Conservation (phyloP, 2,888 invertebrate genomes). For the Cyaniris semiargus region DNA sequence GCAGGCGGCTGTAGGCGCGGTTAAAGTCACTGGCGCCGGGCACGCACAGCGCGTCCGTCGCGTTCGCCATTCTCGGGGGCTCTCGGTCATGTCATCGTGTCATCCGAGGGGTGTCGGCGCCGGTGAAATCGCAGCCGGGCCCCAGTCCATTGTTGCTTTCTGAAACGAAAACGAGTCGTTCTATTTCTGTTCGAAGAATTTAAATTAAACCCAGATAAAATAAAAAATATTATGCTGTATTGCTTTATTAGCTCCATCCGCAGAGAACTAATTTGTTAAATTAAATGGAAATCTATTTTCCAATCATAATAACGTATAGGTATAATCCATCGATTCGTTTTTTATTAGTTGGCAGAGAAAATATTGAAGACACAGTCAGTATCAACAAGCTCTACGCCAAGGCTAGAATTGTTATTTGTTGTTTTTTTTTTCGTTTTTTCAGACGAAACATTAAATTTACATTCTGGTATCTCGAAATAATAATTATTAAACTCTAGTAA, state of each 20-base stretch:
- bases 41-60: constrained; percentile 76
- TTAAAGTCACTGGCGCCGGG: constrained; percentile 82
- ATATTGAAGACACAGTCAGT: too few relatives aligned
- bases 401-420: too few relatives aligned
- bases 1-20: constrained; percentile 84
- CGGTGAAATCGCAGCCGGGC: neutral
- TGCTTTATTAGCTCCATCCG: neutral
- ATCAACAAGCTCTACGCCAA: too few relatives aligned
- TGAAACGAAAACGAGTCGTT: constrained; percentile 36
- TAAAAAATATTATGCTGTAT: neutral
- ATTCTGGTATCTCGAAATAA: too few relatives aligned
- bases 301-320: too few relatives aligned
- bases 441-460: too few relatives aligned
- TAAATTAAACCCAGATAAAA: neutral
- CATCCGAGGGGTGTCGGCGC: constrained; percentile 38
- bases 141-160: constrained; percentile 33
- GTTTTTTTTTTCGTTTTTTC: too few relatives aligned
- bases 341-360: too few relatives aligned
- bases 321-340: too few relatives aligned
- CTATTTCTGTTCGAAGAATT: neutral
- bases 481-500: too few relatives aligned
- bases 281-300: too few relatives aligned
- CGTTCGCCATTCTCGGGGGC: constrained; percentile 55
- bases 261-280: too few relatives aligned
- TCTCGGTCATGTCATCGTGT: constrained; percentile 39